Evolutionary conservation across 2,888 invertebrate genomes (phyloP).

Genomic region (Acleris cristana): DNA sequence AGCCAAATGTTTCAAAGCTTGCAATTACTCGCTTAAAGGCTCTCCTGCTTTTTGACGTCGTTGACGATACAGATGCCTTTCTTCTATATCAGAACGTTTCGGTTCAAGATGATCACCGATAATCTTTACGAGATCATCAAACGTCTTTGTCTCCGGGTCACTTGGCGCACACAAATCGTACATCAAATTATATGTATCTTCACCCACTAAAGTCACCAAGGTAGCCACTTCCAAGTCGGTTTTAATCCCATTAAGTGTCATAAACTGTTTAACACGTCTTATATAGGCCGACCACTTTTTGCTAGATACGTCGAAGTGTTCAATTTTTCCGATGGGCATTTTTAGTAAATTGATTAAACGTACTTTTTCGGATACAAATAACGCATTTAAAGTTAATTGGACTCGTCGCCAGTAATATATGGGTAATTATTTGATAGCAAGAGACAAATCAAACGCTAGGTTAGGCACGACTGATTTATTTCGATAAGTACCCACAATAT

Average conservation of each 20-base stretch:
- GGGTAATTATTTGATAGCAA: neutral
- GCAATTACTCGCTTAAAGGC: slow-evolving; percentile 39
- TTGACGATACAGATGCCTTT: slow-evolving; percentile 43
- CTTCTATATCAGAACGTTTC: slow-evolving; percentile 43
- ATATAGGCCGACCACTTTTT: slow-evolving; percentile 31
- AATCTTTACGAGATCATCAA: slow-evolving; percentile 32
- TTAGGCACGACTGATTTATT: too few relatives aligned
- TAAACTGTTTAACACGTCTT: slow-evolving; percentile 33
- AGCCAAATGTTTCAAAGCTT: slow-evolving; percentile 19
- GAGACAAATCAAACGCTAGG: neutral
- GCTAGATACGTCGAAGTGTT: slow-evolving; percentile 14
- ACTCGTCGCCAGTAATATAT: slow-evolving; percentile 19
- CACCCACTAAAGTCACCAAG: slow-evolving; percentile 31
- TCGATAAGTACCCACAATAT: neutral
- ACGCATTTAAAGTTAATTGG: neutral
- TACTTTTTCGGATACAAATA: neutral
- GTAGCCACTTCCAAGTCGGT: slow-evolving; percentile 21
- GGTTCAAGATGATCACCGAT: slow-evolving; percentile 43
- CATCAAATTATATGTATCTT: slow-evolving; percentile 38
- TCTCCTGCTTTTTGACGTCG: slow-evolving; percentile 40
- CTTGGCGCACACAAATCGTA: slow-evolving; percentile 42
- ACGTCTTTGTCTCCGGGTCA: slow-evolving; percentile 39
- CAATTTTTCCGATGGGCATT: slow-evolving; percentile 32
- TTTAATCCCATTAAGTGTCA: slow-evolving; percentile 15
- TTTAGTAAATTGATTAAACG: neutral